Evolutionary conservation across 2,888 invertebrate species (phyloP), one percentile per base, ranked within the genome.

Genomic region (Brachyptera risi): DNA sequence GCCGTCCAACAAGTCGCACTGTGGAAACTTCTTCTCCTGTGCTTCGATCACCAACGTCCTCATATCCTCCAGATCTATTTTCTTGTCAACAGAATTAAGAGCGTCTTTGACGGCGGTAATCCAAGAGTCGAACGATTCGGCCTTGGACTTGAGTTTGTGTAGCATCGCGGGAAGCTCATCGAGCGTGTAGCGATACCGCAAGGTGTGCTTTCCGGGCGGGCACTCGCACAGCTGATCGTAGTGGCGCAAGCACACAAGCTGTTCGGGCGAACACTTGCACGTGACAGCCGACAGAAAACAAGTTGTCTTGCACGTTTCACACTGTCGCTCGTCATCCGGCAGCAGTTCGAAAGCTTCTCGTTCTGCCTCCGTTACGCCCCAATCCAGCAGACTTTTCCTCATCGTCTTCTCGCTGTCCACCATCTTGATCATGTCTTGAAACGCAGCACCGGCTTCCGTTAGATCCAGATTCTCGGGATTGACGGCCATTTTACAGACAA

Each of bases 251-350:
- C 98, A 99, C 50, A 92, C 95, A 57, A 96, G 80, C 70, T 80
- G 80, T 62, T 85, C 76, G 63, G 79, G 79, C 64, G 85, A 84
- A 73, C 96, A 98, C 23, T 83, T 77, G 70, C 99, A 99, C 58
- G 92, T 89, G 58, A 99, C 87, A 42, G 95, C 96, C 51, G 97
- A 98, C 67, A 99, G 81, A 79, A 96, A 99, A 76, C 97, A 94
- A 37, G 98, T 99, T 0, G 98, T 98, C 77, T 96, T 96, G 79
- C 99, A 99, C 70, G 87, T 81, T 73, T 87, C 87, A 76, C 98
- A 99, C 75, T 95, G 94, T 13, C 98, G 83, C 74, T 92, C 93
- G 76, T 99, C 98, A 76, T 99, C 98, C 17, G 94, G 90, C 47
- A 97, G 80, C 63, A 95, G 78, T 77, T 99, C 98, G 78, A 98